Conservation (phyloP, 2,888 invertebrate genomes). For the Melanargia galathea region DNA sequence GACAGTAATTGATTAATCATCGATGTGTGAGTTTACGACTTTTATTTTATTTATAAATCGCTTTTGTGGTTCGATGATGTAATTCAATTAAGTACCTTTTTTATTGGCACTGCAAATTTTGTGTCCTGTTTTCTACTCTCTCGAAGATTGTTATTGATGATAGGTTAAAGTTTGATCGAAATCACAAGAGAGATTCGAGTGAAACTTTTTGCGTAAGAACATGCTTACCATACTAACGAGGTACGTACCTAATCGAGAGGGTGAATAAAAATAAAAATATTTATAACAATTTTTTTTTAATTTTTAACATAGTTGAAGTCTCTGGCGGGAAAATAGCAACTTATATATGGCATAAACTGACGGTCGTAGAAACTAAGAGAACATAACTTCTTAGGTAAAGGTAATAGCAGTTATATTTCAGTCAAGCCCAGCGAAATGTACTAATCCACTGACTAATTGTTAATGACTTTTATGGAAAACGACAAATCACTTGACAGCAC, state of each 20-base stretch:
- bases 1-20: slow-evolving; percentile 27
- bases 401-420: slow-evolving; percentile 13
- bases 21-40: slow-evolving; percentile 11
- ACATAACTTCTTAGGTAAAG: neutral
- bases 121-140: neutral
- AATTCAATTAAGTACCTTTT: slow-evolving; percentile 12
- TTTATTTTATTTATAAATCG: slow-evolving; percentile 11
- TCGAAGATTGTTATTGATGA: neutral
- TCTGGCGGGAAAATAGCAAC: neutral
- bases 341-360: neutral
- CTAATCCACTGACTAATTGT: slow-evolving; percentile 10
- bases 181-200: too few species aligned
- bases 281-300: too few species aligned
- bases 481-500: slow-evolving; percentile 11
- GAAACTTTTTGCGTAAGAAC: too few species aligned
- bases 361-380: neutral
- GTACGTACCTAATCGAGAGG: too few species aligned
- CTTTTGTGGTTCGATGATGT: slow-evolving; percentile 11
- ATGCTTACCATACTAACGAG: too few species aligned
- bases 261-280: too few species aligned
- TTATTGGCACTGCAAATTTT: neutral
- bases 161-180: too few species aligned
- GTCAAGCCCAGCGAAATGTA: neutral
- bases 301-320: too few species aligned
- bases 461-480: slow-evolving; percentile 5